Evolutionary conservation across 2,888 invertebrate genomes (phyloP).

Genomic region (Pseudococcus viburni): DNA sequence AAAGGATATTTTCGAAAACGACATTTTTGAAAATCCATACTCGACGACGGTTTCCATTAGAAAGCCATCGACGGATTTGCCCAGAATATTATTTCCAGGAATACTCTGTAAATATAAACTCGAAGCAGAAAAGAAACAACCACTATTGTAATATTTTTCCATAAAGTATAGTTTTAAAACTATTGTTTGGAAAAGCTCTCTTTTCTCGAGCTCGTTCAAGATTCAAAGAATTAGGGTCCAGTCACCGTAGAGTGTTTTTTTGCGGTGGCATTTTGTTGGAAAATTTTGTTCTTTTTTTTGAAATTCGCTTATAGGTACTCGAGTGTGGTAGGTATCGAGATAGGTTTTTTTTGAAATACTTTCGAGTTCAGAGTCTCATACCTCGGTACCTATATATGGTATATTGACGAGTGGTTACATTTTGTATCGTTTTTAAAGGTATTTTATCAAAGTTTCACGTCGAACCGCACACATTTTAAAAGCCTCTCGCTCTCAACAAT

Average conservation of each 20-base stretch:
- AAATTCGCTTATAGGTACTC: background rate
- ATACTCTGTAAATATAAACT: background rate
- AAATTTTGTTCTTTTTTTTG: background rate
- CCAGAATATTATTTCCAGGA: background rate
- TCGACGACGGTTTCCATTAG: too few species aligned
- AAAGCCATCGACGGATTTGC: too few species aligned
- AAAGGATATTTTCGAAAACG: too few species aligned
- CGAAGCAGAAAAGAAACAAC: background rate
- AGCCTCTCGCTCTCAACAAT: slow-evolving; percentile 10
- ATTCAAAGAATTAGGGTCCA: slow-evolving; percentile 50
- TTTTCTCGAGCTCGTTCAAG: background rate
- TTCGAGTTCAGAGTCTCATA: background rate
- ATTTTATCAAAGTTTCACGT: slow-evolving; percentile 41
- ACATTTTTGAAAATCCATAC: too few species aligned
- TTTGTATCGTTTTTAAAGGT: slow-evolving; percentile 50
- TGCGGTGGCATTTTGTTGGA: background rate
- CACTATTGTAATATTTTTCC: slow-evolving; percentile 43
- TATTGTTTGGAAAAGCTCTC: slow-evolving; percentile 38
- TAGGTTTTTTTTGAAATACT: background rate
- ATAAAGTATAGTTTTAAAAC: slow-evolving; percentile 50
- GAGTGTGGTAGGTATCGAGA: background rate
- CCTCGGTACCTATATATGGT: background rate
- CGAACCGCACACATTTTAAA: slow-evolving; percentile 37
- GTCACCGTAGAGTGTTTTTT: slow-evolving; percentile 17
- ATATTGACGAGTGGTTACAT: slow-evolving; percentile 32